phyloP scores from a whole-genome alignment of 2,888 invertebrate genomes.

The Tyria jacobaeae region DNA sequence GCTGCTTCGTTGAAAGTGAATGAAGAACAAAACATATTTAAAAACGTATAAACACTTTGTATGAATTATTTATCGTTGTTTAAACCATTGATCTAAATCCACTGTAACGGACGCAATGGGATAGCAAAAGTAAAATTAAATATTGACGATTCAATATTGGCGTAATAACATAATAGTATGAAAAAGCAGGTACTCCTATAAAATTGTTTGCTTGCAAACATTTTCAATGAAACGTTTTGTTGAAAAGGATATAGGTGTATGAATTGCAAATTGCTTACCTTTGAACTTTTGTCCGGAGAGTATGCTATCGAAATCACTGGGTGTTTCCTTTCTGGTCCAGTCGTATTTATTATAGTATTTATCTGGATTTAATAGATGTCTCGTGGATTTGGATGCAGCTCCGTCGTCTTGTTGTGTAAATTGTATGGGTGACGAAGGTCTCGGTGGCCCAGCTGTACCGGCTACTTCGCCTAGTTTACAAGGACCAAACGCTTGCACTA shows the following conservation, averaged over 20 bases:
- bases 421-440: constrained; percentile 92
- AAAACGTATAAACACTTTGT: not conserved
- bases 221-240: constrained; percentile 42
- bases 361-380: constrained; percentile 91
- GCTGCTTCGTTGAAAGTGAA: constrained; percentile 9
- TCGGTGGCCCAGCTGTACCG: constrained; percentile 91
- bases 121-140: constrained; percentile 50
- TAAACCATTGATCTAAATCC: constrained; percentile 17
- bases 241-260: constrained; percentile 21
- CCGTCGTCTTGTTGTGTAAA: constrained; percentile 93
- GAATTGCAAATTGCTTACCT: constrained; percentile 59
- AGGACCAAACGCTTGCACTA: constrained; percentile 91
- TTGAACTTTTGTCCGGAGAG: constrained; percentile 78
- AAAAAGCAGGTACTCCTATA: constrained; percentile 51
- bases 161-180: constrained; percentile 50
- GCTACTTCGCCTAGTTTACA: constrained; percentile 90
- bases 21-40: constrained; percentile 1
- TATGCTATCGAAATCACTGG: constrained; percentile 78
- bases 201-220: constrained; percentile 53
- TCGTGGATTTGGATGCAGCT: constrained; percentile 92
- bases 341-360: constrained; percentile 88
- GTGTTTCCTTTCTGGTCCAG: constrained; percentile 85
- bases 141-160: constrained; percentile 60
- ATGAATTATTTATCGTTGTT: not conserved
- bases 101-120: constrained; percentile 26